Conservation (phyloP, 1,140 invertebrate genomes). For the Notospermus geniculatus region DNA sequence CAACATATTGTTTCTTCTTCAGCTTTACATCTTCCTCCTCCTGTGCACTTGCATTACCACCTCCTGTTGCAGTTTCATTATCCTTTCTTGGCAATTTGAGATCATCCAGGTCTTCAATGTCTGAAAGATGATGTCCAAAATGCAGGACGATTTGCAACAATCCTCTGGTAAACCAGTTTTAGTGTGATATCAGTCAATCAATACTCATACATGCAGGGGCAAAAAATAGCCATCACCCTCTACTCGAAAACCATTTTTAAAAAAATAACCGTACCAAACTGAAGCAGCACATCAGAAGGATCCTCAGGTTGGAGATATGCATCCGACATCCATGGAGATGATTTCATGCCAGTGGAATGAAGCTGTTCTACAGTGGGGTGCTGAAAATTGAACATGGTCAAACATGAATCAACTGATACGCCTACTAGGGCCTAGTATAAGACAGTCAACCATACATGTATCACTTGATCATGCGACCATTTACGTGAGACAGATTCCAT, state of each 20-base stretch:
- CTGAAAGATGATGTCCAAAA: constrained; percentile 4
- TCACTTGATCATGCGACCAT: neutral
- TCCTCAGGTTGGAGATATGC: constrained; percentile 73
- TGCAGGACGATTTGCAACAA: neutral
- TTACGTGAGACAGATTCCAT: neutral
- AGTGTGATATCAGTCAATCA: too few relatives aligned
- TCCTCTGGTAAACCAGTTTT: neutral
- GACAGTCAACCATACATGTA: neutral
- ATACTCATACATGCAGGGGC: too few relatives aligned
- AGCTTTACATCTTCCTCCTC: constrained; percentile 1
- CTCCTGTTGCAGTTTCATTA: constrained; percentile 22
- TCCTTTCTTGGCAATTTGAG: neutral
- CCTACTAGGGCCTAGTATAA: neutral
- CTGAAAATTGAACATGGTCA: constrained; percentile 22
- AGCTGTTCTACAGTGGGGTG: constrained; percentile 19
- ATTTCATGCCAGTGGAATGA: neutral
- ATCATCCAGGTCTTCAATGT: neutral
- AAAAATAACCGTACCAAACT: constrained; percentile 67
- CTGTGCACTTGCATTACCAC: neutral
- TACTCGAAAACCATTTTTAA: constrained; percentile 8
- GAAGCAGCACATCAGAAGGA: constrained; percentile 78
- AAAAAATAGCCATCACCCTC: too few relatives aligned
- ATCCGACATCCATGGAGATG: constrained; percentile 50
- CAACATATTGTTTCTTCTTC: constrained; percentile 17
- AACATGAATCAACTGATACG: neutral